Base-by-base conservation (phyloP, 1,140 invertebrate species). In the Meloidogyne floridensis region DNA sequence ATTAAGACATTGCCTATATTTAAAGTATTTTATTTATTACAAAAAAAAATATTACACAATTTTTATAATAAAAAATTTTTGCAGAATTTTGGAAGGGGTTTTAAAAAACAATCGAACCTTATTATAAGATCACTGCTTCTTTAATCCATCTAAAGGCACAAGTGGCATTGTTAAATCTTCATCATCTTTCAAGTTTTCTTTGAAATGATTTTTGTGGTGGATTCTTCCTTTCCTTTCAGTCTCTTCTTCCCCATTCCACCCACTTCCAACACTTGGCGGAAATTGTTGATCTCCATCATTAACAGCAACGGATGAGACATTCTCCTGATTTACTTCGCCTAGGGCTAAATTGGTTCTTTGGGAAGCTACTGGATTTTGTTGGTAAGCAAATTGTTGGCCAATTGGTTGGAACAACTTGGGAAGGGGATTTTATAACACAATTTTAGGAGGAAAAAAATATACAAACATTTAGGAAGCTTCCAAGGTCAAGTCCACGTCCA, bases 381-480 rank as follows among this genome's bases (percentile, higher is more conserved):
- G 32, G 13, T 32, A 15, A 7, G 10, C 6, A 81, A 81, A 15
- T 80, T 70, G 20, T 20, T 20, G 56, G 13, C 51, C 77, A 51
- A 72, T 81, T 18, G 80, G 56, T 81, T 81, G 75, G 53, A 81
- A 81, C 1, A 81, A 15, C 56, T 80, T 9, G 20, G 20, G 47
- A 72, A 80, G 20, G 20, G 20, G 20, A 20, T 20, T 20, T 20
- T 20, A 20, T 74, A 42, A 3, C 11, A 51, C 2, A 20, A 15
- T 71, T 9, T 3, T 13, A 15, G 11, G 3, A 70, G 0, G 7
- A 13, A 78, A 15, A n/a, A 13, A 54, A 18, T 83, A n/a, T 56
- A 15, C 7, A 8, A 11, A 84, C 83, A 47, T 84, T 84, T 32
- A 84, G 83, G 10, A 84, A 81, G 74, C 85, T 85, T 20, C 84